Base-by-base conservation (phyloP, 2,888 invertebrate species). In the Cryptocheilus praepositus region DNA sequence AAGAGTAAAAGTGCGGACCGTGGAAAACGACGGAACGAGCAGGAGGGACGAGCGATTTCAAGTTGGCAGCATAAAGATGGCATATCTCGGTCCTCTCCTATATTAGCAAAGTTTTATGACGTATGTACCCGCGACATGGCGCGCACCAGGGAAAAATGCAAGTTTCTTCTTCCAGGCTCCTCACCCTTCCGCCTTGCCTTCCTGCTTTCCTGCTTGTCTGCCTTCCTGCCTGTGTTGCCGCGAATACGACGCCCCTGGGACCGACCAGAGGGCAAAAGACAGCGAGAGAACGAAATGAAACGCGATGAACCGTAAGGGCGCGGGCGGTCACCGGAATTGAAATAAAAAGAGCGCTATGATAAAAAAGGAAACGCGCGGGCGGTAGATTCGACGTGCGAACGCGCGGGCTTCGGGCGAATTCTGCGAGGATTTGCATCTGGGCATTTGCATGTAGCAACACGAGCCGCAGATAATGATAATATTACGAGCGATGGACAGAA, bases 31-130 rank as follows among this genome's bases (percentile, higher is more conserved):
- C 54, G 16, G 57, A 59, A 18, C 16, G 45, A 62, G 49, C 43
- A 59, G 61, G 65, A 59, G 51, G 69, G 67, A 54, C 71, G 68
- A 66, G 75, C 60, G 73, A 70, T 69, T 69, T 63, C 59, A 63
- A 76, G 71, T 68, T 65, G 59, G 62, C 63, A 44, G 62, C 46
- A 55, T 56, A 68, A 74, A 67, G 74, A 77, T 67, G 74, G 64
- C 52, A 11, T 44, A 56, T 61, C 66, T 28, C 59, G 52, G 64
- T 66, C 28, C 68, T 63, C 51, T 63, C 61, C 58, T 76, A 74
- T 77, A 77, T 77, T 77, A 77, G 70, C 62, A 76, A 76, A 71
- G 71, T 76, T 78, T 76, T 71, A 76, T 73, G 77, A 77, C 76
- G 67, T 70, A 71, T 74, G 74, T 69, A 74, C 46, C 64, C 64